Conservation (phyloP, 2,113 vertebrate species). For the Sphaerodactylus townsendi region DNA sequence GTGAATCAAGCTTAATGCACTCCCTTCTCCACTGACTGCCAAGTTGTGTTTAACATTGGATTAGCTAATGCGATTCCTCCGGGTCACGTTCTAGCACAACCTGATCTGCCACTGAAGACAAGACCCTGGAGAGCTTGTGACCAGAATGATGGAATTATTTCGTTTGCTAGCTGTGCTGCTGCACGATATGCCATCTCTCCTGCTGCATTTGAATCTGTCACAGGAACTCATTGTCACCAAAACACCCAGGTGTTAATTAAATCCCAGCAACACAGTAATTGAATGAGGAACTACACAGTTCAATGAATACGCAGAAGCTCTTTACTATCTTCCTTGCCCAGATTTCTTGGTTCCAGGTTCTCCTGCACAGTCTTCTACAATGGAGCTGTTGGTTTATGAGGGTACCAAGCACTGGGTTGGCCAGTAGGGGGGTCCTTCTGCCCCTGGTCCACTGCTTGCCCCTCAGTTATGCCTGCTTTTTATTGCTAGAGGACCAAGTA, state of each 20-base stretch:
- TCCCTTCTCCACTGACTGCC: fast-evolving
- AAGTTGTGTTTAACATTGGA: neutral
- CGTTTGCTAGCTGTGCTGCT: neutral
- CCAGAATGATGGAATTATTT: conserved; percentile 6
- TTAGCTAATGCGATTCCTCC: neutral
- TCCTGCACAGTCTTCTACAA: neutral
- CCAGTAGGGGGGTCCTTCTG: too few relatives aligned
- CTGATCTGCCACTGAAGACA: conserved; percentile 2
- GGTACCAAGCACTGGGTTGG: neutral
- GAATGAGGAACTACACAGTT: fast-evolving
- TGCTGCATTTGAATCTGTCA: neutral
- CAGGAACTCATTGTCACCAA: neutral
- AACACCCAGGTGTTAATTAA: conserved; percentile 24
- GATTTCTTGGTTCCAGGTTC: neutral
- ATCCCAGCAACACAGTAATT: neutral
- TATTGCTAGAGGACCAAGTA: too few relatives aligned
- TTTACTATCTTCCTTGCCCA: neutral
- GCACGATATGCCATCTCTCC: neutral
- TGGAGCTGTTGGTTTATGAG: neutral
- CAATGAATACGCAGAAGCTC: neutral
- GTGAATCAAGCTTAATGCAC: neutral
- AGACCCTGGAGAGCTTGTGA: neutral
- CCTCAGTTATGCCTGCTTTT: neutral
- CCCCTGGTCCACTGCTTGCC: neutral
- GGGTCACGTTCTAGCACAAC: neutral